Conservation (phyloP, 2,113 vertebrate genomes). For the Mastomys coucha region DNA sequence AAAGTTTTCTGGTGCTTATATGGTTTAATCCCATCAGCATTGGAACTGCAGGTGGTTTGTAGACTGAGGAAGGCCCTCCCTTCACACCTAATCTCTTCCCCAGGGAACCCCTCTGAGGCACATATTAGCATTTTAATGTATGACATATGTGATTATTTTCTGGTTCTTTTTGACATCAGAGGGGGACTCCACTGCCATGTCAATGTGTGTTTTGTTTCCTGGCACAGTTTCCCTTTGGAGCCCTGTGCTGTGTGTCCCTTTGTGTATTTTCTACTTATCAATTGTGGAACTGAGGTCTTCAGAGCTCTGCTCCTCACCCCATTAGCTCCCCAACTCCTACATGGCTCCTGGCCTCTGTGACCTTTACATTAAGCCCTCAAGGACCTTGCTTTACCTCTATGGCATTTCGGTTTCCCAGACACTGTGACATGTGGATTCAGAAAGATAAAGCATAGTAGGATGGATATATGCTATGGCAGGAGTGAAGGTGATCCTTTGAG, state of each 20-base stretch:
- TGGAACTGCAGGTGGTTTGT: background rate
- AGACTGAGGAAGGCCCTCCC: background rate
- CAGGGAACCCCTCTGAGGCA: background rate
- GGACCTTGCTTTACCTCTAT: background rate
- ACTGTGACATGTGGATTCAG: background rate
- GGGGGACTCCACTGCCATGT: background rate
- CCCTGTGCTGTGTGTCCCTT: fast-evolving
- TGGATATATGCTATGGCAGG: fast-evolving
- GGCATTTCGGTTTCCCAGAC: background rate
- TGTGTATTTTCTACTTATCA: background rate
- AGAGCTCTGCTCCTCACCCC: background rate
- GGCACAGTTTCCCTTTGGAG: fast-evolving
- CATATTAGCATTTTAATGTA: background rate
- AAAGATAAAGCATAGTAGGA: background rate
- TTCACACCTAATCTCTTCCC: background rate
- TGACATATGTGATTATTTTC: no score
- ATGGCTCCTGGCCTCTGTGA: background rate
- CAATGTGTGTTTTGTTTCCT: fast-evolving
- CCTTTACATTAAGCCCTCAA: background rate
- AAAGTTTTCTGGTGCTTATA: background rate
- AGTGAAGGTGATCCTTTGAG: background rate
- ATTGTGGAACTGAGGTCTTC: background rate
- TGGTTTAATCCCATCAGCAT: background rate
- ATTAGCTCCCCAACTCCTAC: background rate
- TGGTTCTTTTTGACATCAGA: background rate